A percentile compares a stretch with the other conserved stretches of the same genome.
Conservation (phyloP, 2,113 vertebrate species). For the Salvator merianae region DNA sequence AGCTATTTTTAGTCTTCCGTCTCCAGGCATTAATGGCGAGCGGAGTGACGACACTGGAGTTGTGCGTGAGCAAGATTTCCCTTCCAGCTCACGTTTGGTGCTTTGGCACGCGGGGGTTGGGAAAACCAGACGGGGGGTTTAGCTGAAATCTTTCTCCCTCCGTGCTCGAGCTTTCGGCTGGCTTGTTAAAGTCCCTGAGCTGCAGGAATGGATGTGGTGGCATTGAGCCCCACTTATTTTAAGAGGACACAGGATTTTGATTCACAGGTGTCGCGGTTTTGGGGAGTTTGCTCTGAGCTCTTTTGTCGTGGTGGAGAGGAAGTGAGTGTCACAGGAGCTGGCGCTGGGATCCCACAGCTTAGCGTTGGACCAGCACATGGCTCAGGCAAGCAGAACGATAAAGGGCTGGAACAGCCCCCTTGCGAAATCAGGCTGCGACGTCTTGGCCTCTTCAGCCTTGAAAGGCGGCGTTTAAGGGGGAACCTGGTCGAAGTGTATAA, state of each 20-base stretch:
- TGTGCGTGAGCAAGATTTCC: background rate
- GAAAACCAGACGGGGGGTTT: background rate
- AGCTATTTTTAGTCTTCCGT: constrained; percentile 31
- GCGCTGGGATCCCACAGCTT: too few species aligned
- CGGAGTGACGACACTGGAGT: background rate
- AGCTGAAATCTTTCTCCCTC: background rate
- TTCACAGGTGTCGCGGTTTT: background rate
- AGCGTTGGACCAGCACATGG: too few species aligned
- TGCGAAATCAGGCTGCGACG: too few species aligned
- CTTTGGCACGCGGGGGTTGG: background rate
- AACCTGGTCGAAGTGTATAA: too few species aligned
- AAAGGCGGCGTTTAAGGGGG: too few species aligned
- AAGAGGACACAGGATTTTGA: too few species aligned
- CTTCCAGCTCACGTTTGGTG: background rate
- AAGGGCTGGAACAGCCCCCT: too few species aligned
- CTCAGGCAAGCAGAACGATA: background rate
- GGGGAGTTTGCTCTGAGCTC: background rate
- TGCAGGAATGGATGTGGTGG: background rate
- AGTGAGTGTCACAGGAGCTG: too few species aligned
- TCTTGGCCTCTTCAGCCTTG: too few species aligned
- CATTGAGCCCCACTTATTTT: too few species aligned
- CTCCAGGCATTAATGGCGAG: constrained; percentile 21
- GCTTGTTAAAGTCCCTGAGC: background rate
- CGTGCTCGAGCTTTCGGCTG: fast-evolving
- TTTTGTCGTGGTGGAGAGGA: background rate